A percentile compares a stretch with the other conserved stretches of the same genome.
phyloP scores from a whole-genome alignment of 2,797 vertebrate genomes.

The Chelmon rostratus region DNA sequence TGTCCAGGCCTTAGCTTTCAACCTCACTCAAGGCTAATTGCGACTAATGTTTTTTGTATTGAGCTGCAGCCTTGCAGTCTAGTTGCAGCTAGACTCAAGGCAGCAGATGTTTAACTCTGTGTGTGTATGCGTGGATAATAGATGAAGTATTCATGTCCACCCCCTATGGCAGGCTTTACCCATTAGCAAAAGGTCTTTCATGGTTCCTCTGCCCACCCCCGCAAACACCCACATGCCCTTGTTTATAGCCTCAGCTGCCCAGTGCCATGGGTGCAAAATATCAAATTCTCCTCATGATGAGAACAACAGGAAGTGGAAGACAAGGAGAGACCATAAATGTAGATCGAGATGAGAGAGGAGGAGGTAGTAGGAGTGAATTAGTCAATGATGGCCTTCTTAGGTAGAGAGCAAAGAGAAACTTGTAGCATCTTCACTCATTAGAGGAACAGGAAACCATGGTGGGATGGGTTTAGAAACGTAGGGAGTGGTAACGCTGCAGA shows the following conservation, averaged over 20 bases:
- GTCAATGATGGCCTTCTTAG: slow-evolving; percentile 15
- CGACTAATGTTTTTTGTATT: slow-evolving; percentile 77
- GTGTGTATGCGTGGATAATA: slow-evolving; percentile 44
- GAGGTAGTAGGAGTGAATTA: neutral
- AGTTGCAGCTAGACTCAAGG: slow-evolving; percentile 46
- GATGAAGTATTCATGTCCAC: slow-evolving; percentile 61
- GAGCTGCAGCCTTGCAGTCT: slow-evolving; percentile 60
- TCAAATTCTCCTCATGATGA: slow-evolving; percentile 6
- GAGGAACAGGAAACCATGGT: slow-evolving; percentile 61
- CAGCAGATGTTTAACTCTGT: slow-evolving; percentile 58
- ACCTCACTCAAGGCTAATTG: slow-evolving; percentile 68
- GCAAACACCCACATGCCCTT: slow-evolving; percentile 25
- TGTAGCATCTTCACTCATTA: slow-evolving; percentile 40
- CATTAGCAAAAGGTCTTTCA: slow-evolving; percentile 66
- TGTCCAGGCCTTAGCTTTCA: slow-evolving; percentile 40
- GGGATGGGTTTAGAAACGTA: slow-evolving; percentile 36
- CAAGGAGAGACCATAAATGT: neutral
- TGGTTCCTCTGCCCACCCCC: slow-evolving; percentile 55
- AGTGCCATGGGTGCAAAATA: neutral
- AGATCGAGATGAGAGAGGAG: neutral
- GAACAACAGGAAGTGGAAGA: slow-evolving; percentile 15
- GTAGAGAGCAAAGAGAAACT: slow-evolving; percentile 41
- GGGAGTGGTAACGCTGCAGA: slow-evolving; percentile 61
- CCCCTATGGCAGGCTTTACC: slow-evolving; percentile 53
- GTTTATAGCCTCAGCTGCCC: slow-evolving; percentile 2